These are phyloP conservation scores for Triops longicaudatus DNA, from an alignment of 1,140 invertebrate species.

Conservation along the genomic window DNA sequence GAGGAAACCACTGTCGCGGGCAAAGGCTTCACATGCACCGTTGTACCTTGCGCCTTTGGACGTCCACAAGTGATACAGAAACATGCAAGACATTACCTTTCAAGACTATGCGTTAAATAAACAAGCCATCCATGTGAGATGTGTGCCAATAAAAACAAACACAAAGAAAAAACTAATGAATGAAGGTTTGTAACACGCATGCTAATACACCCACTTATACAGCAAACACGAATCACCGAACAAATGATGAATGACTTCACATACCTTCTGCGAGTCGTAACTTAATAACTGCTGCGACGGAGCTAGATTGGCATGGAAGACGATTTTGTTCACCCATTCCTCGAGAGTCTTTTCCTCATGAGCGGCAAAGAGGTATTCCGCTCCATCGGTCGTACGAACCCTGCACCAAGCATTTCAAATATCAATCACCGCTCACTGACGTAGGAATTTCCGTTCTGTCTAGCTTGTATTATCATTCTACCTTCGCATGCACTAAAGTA, in stretches of 20 bases:
- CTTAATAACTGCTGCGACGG: constrained; percentile 79
- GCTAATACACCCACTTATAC: too few species aligned
- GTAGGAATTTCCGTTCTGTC: too few species aligned
- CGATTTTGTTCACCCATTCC: constrained; percentile 90
- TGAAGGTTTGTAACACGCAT: too few species aligned
- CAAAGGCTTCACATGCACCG: not conserved
- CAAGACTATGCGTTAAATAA: not conserved
- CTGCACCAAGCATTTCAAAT: too few species aligned
- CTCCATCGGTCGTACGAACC: constrained; percentile 75
- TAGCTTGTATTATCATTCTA: too few species aligned
- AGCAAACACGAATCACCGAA: too few species aligned
- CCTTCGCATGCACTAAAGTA: too few species aligned
- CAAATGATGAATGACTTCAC: too few species aligned
- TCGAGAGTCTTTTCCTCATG: constrained; percentile 63
- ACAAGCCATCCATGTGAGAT: not conserved
- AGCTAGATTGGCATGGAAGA: constrained; percentile 83
- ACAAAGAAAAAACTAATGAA: not conserved
- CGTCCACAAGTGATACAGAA: not conserved
- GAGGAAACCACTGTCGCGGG: not conserved
- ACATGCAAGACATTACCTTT: not conserved
- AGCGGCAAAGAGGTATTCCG: constrained; percentile 84
- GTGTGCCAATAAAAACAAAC: not conserved
- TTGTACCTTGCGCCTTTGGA: not conserved
- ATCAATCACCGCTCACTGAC: too few species aligned
- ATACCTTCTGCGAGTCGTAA: constrained; percentile 54